A percentile compares a stretch with the other conserved stretches of the same genome.
Evolutionary conservation across 1,140 invertebrate species (phyloP).

Genomic region (Leucophenga varia): DNA sequence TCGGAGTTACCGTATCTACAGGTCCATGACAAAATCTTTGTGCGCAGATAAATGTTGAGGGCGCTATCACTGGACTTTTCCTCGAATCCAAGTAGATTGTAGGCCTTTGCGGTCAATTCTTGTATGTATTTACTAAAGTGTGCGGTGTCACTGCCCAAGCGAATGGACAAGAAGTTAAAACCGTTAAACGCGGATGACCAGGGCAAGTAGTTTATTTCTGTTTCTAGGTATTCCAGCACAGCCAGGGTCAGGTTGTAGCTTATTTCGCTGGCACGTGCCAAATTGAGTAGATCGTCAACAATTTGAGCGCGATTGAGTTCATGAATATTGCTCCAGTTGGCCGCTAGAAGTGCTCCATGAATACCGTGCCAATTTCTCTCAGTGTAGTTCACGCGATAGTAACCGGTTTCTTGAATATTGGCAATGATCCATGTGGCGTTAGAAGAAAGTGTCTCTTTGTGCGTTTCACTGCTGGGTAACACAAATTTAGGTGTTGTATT

Average conservation of each 20-base stretch:
- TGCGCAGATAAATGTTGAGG: constrained; percentile 50
- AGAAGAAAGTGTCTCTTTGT: not conserved
- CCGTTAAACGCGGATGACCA: constrained; percentile 65
- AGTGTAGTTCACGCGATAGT: constrained; percentile 81
- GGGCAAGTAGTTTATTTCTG: constrained; percentile 66
- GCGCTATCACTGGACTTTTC: constrained; percentile 24
- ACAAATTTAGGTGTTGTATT: constrained; percentile 58
- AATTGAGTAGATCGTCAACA: constrained; percentile 75
- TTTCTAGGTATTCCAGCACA: constrained; percentile 62
- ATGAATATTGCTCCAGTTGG: constrained; percentile 61
- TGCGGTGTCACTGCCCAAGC: constrained; percentile 35
- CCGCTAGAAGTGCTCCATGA: constrained; percentile 58
- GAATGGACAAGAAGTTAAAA: constrained; percentile 51
- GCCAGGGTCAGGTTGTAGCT: constrained; percentile 60
- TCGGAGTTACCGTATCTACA: constrained; percentile 58
- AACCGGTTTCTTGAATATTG: constrained; percentile 70
- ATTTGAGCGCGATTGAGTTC: constrained; percentile 77
- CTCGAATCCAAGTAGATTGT: constrained; percentile 39
- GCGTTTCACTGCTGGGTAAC: constrained; percentile 26
- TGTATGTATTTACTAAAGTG: constrained; percentile 38
- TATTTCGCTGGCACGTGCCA: constrained; percentile 57
- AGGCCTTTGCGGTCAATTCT: constrained; percentile 31
- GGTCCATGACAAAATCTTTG: constrained; percentile 58
- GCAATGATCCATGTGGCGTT: constrained; percentile 65
- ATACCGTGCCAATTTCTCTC: constrained; percentile 66